Evolutionary conservation across 2,113 vertebrate genomes (phyloP).

Genomic region (Tichodroma muraria): DNA sequence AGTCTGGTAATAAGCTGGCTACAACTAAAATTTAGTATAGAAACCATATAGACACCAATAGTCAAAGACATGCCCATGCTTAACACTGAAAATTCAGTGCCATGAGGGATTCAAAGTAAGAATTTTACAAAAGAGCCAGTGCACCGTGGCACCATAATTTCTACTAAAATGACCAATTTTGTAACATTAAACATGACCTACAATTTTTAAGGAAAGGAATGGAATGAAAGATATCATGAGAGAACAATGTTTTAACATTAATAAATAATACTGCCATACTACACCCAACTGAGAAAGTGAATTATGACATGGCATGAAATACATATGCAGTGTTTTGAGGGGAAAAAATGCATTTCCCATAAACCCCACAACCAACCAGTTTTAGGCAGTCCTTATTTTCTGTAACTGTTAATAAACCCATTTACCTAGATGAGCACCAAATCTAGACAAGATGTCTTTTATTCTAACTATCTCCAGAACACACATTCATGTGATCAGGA

Average conservation of each 20-base stretch:
- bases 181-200: not conserved
- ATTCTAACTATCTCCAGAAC: not conserved
- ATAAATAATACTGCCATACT: not conserved
- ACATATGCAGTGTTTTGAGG: not conserved
- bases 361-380: not conserved
- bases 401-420: not conserved
- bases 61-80: not conserved
- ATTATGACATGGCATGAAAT: not conserved
- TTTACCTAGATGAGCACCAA: not conserved
- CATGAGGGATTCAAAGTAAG: not conserved
- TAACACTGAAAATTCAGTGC: not conserved
- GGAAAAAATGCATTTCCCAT: not conserved
- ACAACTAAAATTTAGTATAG: not conserved
- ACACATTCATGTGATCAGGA: not conserved
- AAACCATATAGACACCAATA: not conserved
- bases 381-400: not conserved
- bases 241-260: not conserved
- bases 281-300: not conserved
- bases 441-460: not conserved
- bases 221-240: not conserved
- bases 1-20: not conserved
- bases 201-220: not conserved
- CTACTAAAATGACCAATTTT: not conserved
- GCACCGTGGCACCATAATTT: not conserved
- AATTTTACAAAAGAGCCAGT: not conserved